These are phyloP conservation scores for Magallana angulata DNA, from an alignment of 1,140 invertebrate species.

Conservation along the genomic window DNA sequence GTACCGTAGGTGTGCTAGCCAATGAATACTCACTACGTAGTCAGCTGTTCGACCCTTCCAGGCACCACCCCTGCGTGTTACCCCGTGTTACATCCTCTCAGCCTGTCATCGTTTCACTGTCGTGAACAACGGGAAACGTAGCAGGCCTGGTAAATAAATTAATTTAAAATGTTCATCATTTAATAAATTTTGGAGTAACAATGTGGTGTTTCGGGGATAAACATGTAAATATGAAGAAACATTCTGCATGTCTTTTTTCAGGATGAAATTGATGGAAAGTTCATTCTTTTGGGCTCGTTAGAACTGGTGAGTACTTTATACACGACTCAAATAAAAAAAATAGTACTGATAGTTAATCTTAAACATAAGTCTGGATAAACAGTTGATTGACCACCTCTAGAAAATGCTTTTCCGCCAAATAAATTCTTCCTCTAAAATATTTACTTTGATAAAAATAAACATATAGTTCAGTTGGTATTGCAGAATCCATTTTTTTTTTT, in stretches of 20 bases:
- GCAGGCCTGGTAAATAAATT: background rate
- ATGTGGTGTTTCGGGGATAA: background rate
- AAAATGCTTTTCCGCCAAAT: background rate
- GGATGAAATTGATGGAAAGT: conserved; percentile 25
- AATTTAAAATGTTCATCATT: background rate
- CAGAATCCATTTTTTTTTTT: background rate
- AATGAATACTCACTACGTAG: background rate
- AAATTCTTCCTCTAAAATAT: background rate
- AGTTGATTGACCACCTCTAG: background rate
- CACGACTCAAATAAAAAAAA: background rate
- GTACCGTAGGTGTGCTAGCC: background rate
- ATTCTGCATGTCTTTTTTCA: background rate
- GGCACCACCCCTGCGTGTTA: background rate
- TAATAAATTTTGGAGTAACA: background rate
- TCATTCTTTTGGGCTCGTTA: background rate
- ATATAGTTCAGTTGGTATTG: background rate
- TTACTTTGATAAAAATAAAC: background rate
- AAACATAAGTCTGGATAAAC: background rate
- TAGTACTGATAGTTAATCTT: background rate
- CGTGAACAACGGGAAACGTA: background rate
- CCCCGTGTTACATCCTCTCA: background rate
- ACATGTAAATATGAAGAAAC: background rate
- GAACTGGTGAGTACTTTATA: background rate
- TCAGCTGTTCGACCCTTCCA: background rate
- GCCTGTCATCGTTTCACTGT: background rate